Evolutionary conservation across 2,888 invertebrate species (phyloP).

Genomic region (Hemistola chrysoprasaria): DNA sequence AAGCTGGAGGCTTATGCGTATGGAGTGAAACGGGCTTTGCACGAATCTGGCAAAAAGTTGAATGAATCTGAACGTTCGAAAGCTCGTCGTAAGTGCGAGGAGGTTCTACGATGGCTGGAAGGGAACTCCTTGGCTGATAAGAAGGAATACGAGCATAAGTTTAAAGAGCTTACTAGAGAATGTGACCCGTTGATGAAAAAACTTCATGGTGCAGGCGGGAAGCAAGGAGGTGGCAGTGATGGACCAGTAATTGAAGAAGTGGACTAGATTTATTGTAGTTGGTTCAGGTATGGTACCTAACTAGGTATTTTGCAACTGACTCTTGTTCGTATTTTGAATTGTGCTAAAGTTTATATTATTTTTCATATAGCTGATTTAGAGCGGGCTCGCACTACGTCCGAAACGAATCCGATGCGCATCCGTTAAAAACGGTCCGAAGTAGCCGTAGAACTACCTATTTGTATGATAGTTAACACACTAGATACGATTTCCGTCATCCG

Average conservation of each 20-base stretch:
- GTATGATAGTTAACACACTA: too few species aligned
- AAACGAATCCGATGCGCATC: too few species aligned
- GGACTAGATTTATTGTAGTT: constrained; percentile 54
- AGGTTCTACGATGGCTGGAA: constrained; percentile 85
- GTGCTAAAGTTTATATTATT: too few species aligned
- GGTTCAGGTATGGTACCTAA: too few species aligned
- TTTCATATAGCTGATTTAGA: too few species aligned
- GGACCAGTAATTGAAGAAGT: constrained; percentile 83
- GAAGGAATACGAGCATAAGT: constrained; percentile 85
- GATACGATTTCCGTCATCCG: too few species aligned
- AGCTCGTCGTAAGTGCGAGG: constrained; percentile 77
- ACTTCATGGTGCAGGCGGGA: constrained; percentile 45
- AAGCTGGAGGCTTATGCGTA: constrained; percentile 87
- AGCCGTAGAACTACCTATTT: too few species aligned
- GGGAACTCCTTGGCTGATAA: constrained; percentile 85
- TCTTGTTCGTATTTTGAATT: too few species aligned
- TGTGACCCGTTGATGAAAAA: constrained; percentile 83
- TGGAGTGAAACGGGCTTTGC: constrained; percentile 84
- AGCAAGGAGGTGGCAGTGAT: constrained; percentile 34
- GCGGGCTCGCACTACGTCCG: too few species aligned
- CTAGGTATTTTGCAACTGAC: too few species aligned
- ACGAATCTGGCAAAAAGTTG: constrained; percentile 83
- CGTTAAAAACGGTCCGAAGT: too few species aligned
- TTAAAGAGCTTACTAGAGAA: constrained; percentile 42
- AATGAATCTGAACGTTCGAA: constrained; percentile 80